These are phyloP conservation scores for Tetramorium bicarinatum DNA, from an alignment of 2,888 invertebrate genomes.

Conservation along the genomic window DNA sequence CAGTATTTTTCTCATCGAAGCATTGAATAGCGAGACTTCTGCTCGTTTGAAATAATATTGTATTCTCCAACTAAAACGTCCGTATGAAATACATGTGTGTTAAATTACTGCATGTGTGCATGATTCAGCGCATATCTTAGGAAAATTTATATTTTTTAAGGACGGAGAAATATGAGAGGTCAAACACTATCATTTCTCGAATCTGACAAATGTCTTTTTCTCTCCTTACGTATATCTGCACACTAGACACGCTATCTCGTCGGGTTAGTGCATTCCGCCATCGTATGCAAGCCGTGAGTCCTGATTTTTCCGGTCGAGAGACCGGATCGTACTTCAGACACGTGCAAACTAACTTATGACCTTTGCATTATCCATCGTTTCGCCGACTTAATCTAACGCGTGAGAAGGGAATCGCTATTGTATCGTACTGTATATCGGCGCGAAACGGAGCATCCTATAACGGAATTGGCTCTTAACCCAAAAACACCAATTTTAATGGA, in stretches of 20 bases:
- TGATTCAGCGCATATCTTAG: background rate
- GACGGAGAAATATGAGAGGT: background rate
- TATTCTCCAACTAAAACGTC: background rate
- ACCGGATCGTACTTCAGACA: conserved; percentile 27
- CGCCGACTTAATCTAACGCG: conserved; percentile 20
- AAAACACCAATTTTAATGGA: conserved; percentile 1
- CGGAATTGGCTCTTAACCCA: background rate
- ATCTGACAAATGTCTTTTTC: conserved; percentile 15
- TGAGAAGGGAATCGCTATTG: background rate
- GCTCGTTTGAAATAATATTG: background rate
- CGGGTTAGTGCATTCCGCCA: conserved; percentile 10
- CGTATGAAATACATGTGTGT: background rate
- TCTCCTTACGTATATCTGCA: background rate
- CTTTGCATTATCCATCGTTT: conserved; percentile 33
- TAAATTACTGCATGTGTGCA: background rate
- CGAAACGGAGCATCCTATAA: background rate
- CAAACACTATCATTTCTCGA: conserved; percentile 14
- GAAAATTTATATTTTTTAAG: background rate
- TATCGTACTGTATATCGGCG: background rate
- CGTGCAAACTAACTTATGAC: conserved; percentile 27
- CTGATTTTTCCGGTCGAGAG: conserved; percentile 6
- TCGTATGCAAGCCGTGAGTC: background rate
- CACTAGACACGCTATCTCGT: background rate
- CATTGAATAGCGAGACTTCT: no score
- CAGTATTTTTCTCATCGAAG: background rate